Percentiles rank a stretch among this genome's conserved stretches.
These are phyloP conservation scores for Gasteruption jaculator DNA, from an alignment of 2,888 invertebrate species.

Conservation along the genomic window DNA sequence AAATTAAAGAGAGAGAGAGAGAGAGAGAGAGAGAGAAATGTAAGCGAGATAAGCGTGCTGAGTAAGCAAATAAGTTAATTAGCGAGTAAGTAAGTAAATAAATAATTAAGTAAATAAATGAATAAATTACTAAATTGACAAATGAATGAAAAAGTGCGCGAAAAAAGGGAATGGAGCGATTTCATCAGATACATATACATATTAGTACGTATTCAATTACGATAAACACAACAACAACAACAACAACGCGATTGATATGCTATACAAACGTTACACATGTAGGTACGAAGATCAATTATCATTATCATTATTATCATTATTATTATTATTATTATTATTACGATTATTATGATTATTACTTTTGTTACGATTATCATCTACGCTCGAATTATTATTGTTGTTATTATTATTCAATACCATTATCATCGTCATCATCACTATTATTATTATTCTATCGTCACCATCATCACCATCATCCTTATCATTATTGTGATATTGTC, in stretches of 20 bases:
- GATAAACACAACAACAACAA: too few relatives aligned
- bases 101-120: too few relatives aligned
- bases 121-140: too few relatives aligned
- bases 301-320: conserved; percentile 25
- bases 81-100: too few relatives aligned
- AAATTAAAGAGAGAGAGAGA: background rate
- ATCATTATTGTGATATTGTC: conserved; percentile 7
- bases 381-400: conserved; percentile 17
- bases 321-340: conserved; percentile 10
- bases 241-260: too few relatives aligned
- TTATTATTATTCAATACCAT: conserved; percentile 15
- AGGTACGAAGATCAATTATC: conserved; percentile 16
- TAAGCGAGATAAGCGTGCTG: too few relatives aligned
- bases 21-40: background rate
- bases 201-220: too few relatives aligned
- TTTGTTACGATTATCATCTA: background rate
- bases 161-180: too few relatives aligned
- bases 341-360: conserved; percentile 35
- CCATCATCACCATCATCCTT: conserved; percentile 8
- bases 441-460: conserved; percentile 7
- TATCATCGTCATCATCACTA: conserved; percentile 3
- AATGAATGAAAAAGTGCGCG: too few relatives aligned
- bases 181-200: too few relatives aligned
- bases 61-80: too few relatives aligned
- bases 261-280: background rate